Evolutionary conservation across 2,113 vertebrate genomes (phyloP).

Genomic region (Hypanus sabinus): DNA sequence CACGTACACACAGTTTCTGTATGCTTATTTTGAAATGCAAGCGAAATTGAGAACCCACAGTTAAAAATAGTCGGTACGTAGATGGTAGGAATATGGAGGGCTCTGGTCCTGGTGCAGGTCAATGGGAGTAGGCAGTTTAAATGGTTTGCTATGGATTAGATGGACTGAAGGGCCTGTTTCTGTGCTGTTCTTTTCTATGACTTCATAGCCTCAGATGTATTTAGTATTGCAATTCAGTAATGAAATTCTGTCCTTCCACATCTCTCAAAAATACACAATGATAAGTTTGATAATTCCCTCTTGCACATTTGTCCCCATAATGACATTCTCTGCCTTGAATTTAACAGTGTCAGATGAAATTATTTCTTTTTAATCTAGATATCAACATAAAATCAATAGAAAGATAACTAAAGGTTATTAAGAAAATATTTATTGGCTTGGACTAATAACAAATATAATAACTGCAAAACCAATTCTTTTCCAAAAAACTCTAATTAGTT

Average conservation of each 20-base stretch:
- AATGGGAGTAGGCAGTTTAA: too few species aligned
- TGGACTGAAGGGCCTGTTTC: too few species aligned
- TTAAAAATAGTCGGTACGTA: too few species aligned
- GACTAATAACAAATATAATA: neutral
- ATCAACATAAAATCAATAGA: neutral
- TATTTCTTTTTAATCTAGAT: neutral
- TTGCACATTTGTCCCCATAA: neutral
- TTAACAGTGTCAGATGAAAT: neutral
- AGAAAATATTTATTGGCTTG: neutral
- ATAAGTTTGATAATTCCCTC: neutral
- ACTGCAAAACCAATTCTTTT: neutral
- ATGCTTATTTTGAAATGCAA: too few species aligned
- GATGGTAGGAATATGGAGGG: too few species aligned
- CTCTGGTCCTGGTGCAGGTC: too few species aligned
- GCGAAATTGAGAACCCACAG: too few species aligned
- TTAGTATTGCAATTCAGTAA: too few species aligned
- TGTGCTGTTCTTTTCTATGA: too few species aligned
- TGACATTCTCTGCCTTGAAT: neutral
- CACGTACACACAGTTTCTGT: too few species aligned
- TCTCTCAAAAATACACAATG: neutral
- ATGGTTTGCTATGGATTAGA: too few species aligned
- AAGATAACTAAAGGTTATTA: neutral
- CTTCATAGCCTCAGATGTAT: too few species aligned
- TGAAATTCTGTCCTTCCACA: neutral
- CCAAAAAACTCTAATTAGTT: neutral